Evolutionary conservation across 2,113 vertebrate genomes (phyloP), one percentile per base, ranked within the genome.

Genomic region (Salvelinus alpinus): DNA sequence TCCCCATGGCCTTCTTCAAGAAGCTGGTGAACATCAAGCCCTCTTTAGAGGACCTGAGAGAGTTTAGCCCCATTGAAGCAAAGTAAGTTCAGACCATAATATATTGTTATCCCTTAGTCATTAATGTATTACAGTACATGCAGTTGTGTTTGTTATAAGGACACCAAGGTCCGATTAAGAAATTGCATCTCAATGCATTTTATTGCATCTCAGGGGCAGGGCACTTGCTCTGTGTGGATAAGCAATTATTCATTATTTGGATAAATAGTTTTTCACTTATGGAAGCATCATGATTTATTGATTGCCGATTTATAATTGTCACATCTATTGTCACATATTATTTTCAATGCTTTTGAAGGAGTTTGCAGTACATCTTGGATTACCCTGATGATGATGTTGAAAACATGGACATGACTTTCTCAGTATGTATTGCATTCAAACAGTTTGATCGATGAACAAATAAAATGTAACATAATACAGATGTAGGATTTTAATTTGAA

Each of bases 1-100:
- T 94, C 71, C 91, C 93, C 13, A 64, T 92, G 75, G 93, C 86
- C 5, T 71, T 91, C 72, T 94, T 94, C 85, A 94, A 93, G 77
- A 94, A 94, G 87, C 84, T 94, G 73, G 73, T 94, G 0, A 78
- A 77, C 70, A 69, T 82, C 1, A 84, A 79, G 34, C 85, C 90
- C 9, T 80, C 88, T 6, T 70, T 94, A 64, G 85, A 87, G 20
- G 93, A 94, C 67, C 29, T 94, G 78, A 85, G 70, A 5, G 92
- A 93, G 29, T 84, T 91, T 80, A 80, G 70, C 4, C n/a, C 78
- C 51, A 6, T n/a, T 2, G 13, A 86, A 24, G 89, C 84, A 64
- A 44, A 38, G 93, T 94, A 89, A 86, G 87, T 31, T 65, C 5
- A 65, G 13, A 25, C 22, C 47, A 11, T 13, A 48, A 11, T 8